These are phyloP conservation scores for Aelia acuminata DNA, from an alignment of 2,888 invertebrate genomes.

Conservation along the genomic window DNA sequence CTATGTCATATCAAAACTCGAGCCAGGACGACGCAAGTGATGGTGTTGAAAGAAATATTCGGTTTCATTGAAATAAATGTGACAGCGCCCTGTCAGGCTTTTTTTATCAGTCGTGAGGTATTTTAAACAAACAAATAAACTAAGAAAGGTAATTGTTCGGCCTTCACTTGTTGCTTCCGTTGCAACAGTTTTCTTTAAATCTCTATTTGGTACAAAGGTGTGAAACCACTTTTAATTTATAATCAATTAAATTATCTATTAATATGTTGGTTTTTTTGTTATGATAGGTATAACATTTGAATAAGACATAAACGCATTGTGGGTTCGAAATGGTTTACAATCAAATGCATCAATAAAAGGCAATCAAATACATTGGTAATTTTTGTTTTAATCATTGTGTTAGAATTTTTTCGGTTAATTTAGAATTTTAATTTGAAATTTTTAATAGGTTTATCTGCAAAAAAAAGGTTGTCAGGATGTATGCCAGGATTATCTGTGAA, in stretches of 20 bases:
- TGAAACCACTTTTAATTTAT: not conserved
- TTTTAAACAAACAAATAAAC: constrained; percentile 35
- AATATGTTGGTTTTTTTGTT: too few species aligned
- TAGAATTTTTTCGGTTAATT: too few species aligned
- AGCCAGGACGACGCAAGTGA: not conserved
- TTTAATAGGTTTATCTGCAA: too few species aligned
- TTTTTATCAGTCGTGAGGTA: not conserved
- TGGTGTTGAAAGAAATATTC: not conserved
- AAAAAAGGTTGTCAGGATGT: too few species aligned
- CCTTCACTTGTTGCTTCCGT: not conserved
- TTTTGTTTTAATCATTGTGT: too few species aligned
- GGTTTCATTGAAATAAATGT: not conserved
- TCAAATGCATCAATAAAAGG: not conserved
- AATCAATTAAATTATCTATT: too few species aligned
- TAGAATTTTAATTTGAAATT: too few species aligned
- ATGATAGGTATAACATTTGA: too few species aligned
- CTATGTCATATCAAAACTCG: not conserved
- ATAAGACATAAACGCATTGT: too few species aligned
- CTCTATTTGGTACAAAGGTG: not conserved
- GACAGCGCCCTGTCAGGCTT: not conserved
- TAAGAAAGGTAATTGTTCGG: not conserved
- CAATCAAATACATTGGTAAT: too few species aligned
- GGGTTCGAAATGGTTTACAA: too few species aligned
- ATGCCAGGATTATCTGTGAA: too few species aligned
- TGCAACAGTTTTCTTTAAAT: not conserved